Conservation (phyloP, 2,797 vertebrate species). For the Chanos chanos region DNA sequence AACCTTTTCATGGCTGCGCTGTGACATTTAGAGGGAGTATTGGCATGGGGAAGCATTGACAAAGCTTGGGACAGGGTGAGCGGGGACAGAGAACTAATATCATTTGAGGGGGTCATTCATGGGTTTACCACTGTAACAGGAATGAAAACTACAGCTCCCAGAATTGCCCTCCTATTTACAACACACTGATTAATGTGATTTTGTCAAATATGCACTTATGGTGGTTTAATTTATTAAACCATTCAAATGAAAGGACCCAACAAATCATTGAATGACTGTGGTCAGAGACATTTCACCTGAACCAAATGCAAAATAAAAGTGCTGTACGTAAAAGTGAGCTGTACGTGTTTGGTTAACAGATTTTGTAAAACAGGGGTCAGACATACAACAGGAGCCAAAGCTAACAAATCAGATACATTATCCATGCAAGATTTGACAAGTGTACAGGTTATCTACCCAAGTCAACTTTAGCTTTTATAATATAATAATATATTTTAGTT, state of each 20-base stretch:
- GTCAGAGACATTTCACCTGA: neutral
- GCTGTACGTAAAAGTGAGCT: slow-evolving; percentile 17
- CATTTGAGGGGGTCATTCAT: slow-evolving; percentile 17
- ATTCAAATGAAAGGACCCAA: neutral
- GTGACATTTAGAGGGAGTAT: slow-evolving; percentile 29
- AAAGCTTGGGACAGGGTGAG: too few species aligned
- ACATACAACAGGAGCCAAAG: too few species aligned
- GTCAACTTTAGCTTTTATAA: too few species aligned
- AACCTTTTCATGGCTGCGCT: slow-evolving; percentile 34
- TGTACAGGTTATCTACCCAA: too few species aligned
- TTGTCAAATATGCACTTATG: too few species aligned
- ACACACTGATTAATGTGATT: too few species aligned
- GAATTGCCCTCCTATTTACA: too few species aligned
- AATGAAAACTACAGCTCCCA: too few species aligned
- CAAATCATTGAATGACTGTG: neutral
- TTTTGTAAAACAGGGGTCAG: slow-evolving; percentile 14
- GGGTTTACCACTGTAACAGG: too few species aligned
- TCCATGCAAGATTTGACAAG: slow-evolving; percentile 3
- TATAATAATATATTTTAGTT: too few species aligned
- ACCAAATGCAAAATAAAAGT: slow-evolving; percentile 10
- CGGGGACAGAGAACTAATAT: slow-evolving; percentile 35
- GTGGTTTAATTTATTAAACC: too few species aligned
- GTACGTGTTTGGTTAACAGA: slow-evolving; percentile 31
- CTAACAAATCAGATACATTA: too few species aligned
- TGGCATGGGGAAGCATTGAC: slow-evolving; percentile 11